phyloP scores from a whole-genome alignment of 1,140 invertebrate genomes.

The Lepidostoma basale region DNA sequence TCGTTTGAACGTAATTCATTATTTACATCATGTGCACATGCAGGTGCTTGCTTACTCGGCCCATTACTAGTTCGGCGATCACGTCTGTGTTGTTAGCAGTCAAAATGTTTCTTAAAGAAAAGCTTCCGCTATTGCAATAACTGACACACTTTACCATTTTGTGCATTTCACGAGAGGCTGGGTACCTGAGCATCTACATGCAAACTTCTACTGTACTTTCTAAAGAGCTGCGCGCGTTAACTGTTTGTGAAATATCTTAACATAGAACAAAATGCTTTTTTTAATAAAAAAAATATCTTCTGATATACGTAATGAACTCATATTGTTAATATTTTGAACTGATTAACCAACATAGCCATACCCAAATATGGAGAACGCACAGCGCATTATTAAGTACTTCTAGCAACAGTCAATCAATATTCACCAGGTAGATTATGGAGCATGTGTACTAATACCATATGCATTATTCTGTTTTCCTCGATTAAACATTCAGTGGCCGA shows the following conservation, averaged over 20 bases:
- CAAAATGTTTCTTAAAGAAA: no score
- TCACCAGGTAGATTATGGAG: constrained; percentile 30
- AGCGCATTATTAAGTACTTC: constrained; percentile 20
- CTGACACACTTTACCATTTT: constrained; percentile 19
- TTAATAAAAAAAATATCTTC: neutral
- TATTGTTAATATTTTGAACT: neutral
- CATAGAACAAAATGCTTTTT: neutral
- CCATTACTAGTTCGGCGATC: no score
- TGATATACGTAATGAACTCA: neutral
- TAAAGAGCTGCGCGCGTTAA: constrained; percentile 31
- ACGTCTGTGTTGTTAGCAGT: no score
- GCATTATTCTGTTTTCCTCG: neutral
- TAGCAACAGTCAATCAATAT: constrained; percentile 38
- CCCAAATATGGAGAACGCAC: constrained; percentile 8
- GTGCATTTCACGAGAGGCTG: constrained; percentile 29
- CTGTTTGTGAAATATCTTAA: no score
- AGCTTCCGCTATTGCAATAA: constrained; percentile 8
- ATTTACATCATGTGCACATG: no score
- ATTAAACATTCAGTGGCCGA: neutral
- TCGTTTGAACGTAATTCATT: no score
- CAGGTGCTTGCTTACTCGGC: no score
- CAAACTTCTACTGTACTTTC: constrained; percentile 40
- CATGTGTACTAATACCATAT: constrained; percentile 32
- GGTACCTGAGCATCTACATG: constrained; percentile 35
- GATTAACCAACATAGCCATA: neutral